A percentile compares a stretch with the other conserved stretches of the same genome.
These are phyloP conservation scores for Beris morrisii DNA, from an alignment of 2,888 invertebrate genomes.

Conservation along the genomic window DNA sequence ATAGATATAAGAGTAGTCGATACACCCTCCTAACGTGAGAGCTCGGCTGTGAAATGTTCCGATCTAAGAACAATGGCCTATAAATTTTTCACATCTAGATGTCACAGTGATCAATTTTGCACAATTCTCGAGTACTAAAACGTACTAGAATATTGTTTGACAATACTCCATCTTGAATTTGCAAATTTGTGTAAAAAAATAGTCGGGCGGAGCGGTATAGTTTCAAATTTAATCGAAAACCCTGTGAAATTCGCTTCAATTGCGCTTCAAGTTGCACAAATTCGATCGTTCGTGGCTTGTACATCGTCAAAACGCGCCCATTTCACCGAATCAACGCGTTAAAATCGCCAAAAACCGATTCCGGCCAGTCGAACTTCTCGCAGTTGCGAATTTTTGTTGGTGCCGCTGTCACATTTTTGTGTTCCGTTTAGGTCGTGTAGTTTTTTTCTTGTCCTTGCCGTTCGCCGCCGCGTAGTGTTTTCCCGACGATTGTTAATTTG, in stretches of 20 bases:
- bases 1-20: too few species aligned
- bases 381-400: not conserved
- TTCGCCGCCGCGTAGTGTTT: too few species aligned
- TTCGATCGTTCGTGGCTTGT: not conserved
- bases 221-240: not conserved
- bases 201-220: slow-evolving; percentile 37
- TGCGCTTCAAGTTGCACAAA: not conserved
- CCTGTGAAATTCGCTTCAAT: slow-evolving; percentile 12
- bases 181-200: slow-evolving; percentile 35
- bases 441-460: too few species aligned
- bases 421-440: too few species aligned
- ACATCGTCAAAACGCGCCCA: not conserved
- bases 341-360: slow-evolving; percentile 3
- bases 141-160: slow-evolving; percentile 34
- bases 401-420: slow-evolving; percentile 12
- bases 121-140: too few species aligned
- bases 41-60: too few species aligned
- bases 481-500: too few species aligned
- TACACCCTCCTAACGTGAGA: too few species aligned
- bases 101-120: too few species aligned
- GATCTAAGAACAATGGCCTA: too few species aligned
- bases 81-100: too few species aligned
- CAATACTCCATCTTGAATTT: slow-evolving; percentile 37
- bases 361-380: slow-evolving; percentile 2
- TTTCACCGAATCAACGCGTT: not conserved